These are phyloP conservation scores for Branchipolynoe longqiensis DNA, from an alignment of 2,888 invertebrate genomes.

Conservation along the genomic window DNA sequence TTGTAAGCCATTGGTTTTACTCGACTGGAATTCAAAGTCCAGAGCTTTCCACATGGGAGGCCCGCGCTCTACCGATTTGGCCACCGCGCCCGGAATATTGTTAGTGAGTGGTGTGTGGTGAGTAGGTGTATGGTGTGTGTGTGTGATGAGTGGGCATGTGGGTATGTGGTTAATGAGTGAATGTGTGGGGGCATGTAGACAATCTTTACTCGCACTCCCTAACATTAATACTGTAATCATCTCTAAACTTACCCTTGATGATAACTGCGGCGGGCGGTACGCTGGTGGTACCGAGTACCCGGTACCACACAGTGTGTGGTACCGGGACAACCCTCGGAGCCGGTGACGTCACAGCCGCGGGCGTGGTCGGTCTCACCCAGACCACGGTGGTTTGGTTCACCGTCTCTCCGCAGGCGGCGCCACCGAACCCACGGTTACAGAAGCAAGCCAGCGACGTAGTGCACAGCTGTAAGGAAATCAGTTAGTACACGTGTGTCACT, in stretches of 20 bases:
- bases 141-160: too few species aligned
- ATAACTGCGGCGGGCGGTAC: conserved; percentile 70
- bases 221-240: too few species aligned
- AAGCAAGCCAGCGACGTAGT: conserved; percentile 95
- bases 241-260: conserved; percentile 69
- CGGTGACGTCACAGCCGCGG: conserved; percentile 47
- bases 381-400: conserved; percentile 58
- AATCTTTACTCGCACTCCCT: too few species aligned
- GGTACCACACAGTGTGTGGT: conserved; percentile 34
- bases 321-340: conserved; percentile 53
- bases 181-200: too few species aligned
- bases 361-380: conserved; percentile 40
- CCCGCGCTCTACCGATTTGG: too few species aligned
- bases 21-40: too few species aligned
- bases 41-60: too few species aligned
- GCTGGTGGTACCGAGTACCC: conserved; percentile 34
- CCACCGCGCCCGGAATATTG: too few species aligned
- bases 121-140: too few species aligned
- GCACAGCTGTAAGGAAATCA: conserved; percentile 94
- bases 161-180: too few species aligned
- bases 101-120: too few species aligned
- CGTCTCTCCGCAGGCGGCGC: conserved; percentile 78
- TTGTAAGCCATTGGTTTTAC: too few species aligned
- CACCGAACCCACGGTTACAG: conserved; percentile 88
- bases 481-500: conserved; percentile 96